Conservation (phyloP, 2,888 invertebrate species). For the Cantharis rustica region DNA sequence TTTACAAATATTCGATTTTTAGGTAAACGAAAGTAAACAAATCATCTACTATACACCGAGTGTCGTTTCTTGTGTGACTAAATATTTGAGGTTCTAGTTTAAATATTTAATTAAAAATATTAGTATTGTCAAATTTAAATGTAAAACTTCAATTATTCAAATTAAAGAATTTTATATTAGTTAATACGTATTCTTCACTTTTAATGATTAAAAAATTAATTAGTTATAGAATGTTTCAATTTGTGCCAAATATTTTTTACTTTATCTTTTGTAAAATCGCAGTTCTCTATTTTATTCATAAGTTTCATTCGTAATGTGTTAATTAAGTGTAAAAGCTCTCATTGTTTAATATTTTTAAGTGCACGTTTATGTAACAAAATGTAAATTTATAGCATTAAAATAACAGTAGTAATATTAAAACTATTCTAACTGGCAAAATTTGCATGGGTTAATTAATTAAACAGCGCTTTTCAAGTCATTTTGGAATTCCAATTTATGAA, state of each 20-base stretch:
- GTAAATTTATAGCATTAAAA: background rate
- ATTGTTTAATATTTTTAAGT: background rate
- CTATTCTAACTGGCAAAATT: background rate
- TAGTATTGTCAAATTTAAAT: background rate
- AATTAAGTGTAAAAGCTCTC: background rate
- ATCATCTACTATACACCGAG: slow-evolving; percentile 4
- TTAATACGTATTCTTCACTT: background rate
- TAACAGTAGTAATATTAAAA: background rate
- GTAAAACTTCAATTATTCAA: background rate
- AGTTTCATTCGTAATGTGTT: background rate
- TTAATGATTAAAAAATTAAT: background rate
- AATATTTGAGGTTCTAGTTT: slow-evolving; percentile 14
- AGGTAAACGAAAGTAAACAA: slow-evolving; percentile 55
- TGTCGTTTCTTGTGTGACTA: slow-evolving; percentile 12
- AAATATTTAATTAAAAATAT: background rate
- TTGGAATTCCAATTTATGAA: background rate
- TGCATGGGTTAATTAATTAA: slow-evolving; percentile 4
- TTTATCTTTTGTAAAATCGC: background rate
- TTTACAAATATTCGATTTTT: slow-evolving; percentile 68
- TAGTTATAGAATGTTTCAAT: background rate
- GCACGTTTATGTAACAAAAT: slow-evolving; percentile 1
- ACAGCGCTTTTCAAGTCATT: background rate
- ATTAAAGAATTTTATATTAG: background rate
- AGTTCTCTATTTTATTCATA: background rate
- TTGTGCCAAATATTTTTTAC: background rate